These are phyloP conservation scores for Ornithoptera alexandrae DNA, from an alignment of 2,888 invertebrate species.

Conservation along the genomic window DNA sequence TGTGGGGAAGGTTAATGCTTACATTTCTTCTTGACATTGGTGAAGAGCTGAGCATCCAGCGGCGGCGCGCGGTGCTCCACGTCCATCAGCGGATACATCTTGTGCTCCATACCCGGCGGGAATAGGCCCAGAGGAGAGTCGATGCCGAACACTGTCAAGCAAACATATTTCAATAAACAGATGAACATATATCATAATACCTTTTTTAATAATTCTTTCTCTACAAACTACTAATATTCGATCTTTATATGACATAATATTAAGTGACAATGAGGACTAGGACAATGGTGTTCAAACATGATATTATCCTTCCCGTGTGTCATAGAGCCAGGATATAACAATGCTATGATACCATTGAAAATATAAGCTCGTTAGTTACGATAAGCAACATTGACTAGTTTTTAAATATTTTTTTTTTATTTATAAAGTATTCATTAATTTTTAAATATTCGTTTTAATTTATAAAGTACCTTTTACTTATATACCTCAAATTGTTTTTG, in stretches of 20 bases:
- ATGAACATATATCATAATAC: no score
- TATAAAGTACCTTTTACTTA: no score
- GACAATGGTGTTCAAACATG: no score
- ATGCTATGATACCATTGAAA: background rate
- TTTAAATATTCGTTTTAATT: no score
- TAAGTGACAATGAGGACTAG: background rate
- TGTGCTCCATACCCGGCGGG: conserved; percentile 87
- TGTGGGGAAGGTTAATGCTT: conserved; percentile 57
- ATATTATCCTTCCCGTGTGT: background rate
- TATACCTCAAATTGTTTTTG: no score
- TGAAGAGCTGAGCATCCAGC: conserved; percentile 82
- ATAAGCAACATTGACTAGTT: no score
- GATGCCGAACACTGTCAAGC: conserved; percentile 84
- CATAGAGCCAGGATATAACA: background rate
- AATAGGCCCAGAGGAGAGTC: conserved; percentile 87
- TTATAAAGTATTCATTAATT: no score
- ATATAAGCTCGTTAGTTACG: background rate
- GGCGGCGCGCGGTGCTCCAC: conserved; percentile 85
- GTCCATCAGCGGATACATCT: conserved; percentile 87
- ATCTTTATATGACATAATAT: conserved; percentile 31
- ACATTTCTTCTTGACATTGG: conserved; percentile 90
- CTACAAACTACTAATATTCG: no score
- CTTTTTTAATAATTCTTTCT: no score
- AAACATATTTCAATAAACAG: background rate
- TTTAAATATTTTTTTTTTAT: no score